phyloP scores from a whole-genome alignment of 1,140 invertebrate species.

The Drosophila kanapiae region DNA sequence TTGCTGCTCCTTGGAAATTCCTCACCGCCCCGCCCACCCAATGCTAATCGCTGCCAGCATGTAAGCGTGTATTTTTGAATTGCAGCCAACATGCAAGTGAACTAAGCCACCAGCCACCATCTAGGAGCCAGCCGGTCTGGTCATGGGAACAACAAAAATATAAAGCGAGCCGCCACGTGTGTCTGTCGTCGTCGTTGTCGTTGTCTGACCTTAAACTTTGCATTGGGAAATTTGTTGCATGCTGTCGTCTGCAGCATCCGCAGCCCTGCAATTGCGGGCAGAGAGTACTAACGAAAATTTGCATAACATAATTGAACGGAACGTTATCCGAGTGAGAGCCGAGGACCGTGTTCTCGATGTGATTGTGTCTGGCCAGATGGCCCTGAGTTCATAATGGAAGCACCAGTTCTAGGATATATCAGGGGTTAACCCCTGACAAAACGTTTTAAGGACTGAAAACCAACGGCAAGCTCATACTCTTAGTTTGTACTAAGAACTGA shows the following conservation, averaged over 20 bases:
- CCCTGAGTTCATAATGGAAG: constrained; percentile 10
- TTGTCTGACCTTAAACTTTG: constrained; percentile 65
- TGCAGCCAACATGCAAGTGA: constrained; percentile 36
- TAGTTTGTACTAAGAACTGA: background rate
- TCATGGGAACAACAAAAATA: constrained; percentile 24
- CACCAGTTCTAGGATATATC: constrained; percentile 2
- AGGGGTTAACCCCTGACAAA: background rate
- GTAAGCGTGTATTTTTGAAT: constrained; percentile 17
- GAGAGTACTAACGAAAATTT: constrained; percentile 22
- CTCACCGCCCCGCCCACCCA: background rate
- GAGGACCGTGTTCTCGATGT: constrained; percentile 1
- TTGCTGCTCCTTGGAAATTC: background rate
- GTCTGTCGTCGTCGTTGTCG: constrained; percentile 1
- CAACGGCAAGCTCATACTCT: background rate
- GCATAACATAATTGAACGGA: constrained; percentile 28
- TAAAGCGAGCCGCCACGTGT: background rate
- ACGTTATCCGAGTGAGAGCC: background rate
- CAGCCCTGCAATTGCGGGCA: constrained; percentile 8
- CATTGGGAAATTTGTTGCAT: constrained; percentile 26
- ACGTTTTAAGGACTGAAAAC: background rate
- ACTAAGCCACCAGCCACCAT: background rate
- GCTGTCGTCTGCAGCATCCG: constrained; percentile 7
- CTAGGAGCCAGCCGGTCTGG: constrained; percentile 17
- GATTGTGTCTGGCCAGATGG: constrained; percentile 20
- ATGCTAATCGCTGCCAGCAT: constrained; percentile 21